Evolutionary conservation across 2,888 invertebrate genomes (phyloP).

Genomic region (Nesidiocoris tenuis): DNA sequence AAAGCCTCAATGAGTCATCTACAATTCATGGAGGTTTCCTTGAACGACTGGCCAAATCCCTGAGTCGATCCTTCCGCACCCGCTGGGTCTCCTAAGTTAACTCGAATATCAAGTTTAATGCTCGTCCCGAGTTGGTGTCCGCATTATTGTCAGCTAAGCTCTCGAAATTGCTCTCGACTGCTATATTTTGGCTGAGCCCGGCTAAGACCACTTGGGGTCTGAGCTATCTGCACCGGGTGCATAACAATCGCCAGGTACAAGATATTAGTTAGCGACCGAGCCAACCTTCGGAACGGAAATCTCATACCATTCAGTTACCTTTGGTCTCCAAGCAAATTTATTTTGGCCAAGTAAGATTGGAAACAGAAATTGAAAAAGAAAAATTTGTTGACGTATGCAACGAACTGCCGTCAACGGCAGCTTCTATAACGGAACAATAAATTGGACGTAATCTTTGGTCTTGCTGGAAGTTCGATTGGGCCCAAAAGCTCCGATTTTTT

Average conservation of each 20-base stretch:
- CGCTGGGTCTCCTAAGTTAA: background rate
- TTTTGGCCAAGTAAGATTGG: too few species aligned
- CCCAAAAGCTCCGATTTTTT: too few species aligned
- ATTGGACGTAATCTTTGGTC: too few species aligned
- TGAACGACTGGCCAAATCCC: conserved; percentile 13
- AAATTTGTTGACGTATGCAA: background rate
- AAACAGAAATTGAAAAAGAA: too few species aligned
- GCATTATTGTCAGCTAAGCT: background rate
- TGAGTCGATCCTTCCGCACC: background rate
- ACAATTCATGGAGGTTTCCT: conserved; percentile 37
- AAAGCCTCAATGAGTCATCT: conserved; percentile 28
- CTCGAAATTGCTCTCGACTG: background rate
- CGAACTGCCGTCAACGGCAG: too few species aligned
- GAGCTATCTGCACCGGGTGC: background rate
- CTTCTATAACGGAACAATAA: too few species aligned
- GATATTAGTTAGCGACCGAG: background rate
- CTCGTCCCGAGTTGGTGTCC: background rate
- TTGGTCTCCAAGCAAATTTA: too few species aligned
- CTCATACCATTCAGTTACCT: background rate
- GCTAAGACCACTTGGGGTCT: background rate
- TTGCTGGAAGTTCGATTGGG: too few species aligned
- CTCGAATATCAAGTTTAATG: background rate
- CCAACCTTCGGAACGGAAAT: background rate
- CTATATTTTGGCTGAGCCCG: background rate
- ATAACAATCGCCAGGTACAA: background rate